These are phyloP conservation scores for Diploscapter pachys DNA, from an alignment of 1,140 invertebrate species.

Conservation along the genomic window DNA sequence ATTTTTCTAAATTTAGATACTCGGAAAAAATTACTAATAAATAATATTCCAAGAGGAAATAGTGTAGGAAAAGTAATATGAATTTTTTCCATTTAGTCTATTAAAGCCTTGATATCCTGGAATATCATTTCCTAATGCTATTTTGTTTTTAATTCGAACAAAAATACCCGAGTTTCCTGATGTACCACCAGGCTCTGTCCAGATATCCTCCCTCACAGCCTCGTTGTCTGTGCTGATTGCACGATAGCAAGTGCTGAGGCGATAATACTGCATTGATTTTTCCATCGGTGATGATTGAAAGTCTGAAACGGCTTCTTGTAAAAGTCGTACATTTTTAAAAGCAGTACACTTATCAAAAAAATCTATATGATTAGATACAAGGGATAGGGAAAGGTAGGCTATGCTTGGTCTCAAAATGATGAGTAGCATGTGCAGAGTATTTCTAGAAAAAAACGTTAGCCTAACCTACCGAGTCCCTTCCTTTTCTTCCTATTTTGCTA, in stretches of 20 bases:
- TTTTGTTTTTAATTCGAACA: constrained; percentile 17
- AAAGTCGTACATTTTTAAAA: too few relatives aligned
- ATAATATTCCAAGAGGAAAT: not conserved
- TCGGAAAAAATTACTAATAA: not conserved
- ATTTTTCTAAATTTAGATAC: too few relatives aligned
- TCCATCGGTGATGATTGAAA: constrained; percentile 46
- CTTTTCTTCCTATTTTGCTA: too few relatives aligned
- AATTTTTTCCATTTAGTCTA: too few relatives aligned
- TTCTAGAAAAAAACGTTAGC: too few relatives aligned
- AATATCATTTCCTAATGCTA: not conserved
- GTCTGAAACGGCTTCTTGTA: constrained; percentile 18
- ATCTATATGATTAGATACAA: not conserved
- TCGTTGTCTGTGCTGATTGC: constrained; percentile 75
- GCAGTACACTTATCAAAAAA: not conserved
- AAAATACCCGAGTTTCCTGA: constrained; percentile 75
- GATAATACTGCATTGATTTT: constrained; percentile 65
- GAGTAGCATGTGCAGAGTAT: not conserved
- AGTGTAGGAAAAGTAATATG: not conserved
- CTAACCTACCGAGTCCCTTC: too few relatives aligned
- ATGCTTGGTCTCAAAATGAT: not conserved
- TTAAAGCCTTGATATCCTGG: too few relatives aligned
- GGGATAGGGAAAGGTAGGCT: not conserved
- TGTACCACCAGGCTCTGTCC: constrained; percentile 83
- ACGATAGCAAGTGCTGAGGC: constrained; percentile 79
- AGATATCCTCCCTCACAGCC: constrained; percentile 82